Conservation (phyloP, 2,888 invertebrate species). For the Protula sp. region DNA sequence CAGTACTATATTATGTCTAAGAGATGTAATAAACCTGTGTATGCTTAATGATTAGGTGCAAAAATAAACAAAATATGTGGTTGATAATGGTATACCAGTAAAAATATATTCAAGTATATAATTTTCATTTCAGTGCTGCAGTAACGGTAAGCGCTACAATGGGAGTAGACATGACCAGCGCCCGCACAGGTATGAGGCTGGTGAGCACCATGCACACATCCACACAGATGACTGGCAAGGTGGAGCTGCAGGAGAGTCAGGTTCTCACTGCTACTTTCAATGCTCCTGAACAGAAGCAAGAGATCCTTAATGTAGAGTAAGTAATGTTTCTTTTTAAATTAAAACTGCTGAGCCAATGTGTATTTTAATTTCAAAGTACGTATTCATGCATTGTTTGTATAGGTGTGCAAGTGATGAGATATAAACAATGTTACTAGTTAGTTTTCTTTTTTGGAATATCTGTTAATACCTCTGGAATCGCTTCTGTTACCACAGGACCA, state of each 20-base stretch:
- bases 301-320: constrained; percentile 70
- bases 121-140: constrained; percentile 63
- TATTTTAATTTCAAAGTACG: too few species aligned
- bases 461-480: too few species aligned
- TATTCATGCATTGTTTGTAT: too few species aligned
- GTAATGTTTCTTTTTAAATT: constrained; percentile 21
- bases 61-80: too few species aligned
- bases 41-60: too few species aligned
- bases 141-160: constrained; percentile 78
- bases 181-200: constrained; percentile 77
- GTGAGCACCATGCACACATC: constrained; percentile 80
- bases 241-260: constrained; percentile 67
- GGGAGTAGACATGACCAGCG: constrained; percentile 75
- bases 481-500: too few species aligned
- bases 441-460: too few species aligned
- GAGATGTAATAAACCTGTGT: too few species aligned
- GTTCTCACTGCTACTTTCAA: constrained; percentile 70
- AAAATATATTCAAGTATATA: neutral
- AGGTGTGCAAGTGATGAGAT: too few species aligned
- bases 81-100: neutral
- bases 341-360: too few species aligned
- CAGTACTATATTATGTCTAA: too few species aligned
- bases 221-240: constrained; percentile 69
- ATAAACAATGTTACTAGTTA: too few species aligned
- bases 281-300: constrained; percentile 76